phyloP scores from a whole-genome alignment of 1,140 invertebrate genomes.

The Drosophila orena region DNA sequence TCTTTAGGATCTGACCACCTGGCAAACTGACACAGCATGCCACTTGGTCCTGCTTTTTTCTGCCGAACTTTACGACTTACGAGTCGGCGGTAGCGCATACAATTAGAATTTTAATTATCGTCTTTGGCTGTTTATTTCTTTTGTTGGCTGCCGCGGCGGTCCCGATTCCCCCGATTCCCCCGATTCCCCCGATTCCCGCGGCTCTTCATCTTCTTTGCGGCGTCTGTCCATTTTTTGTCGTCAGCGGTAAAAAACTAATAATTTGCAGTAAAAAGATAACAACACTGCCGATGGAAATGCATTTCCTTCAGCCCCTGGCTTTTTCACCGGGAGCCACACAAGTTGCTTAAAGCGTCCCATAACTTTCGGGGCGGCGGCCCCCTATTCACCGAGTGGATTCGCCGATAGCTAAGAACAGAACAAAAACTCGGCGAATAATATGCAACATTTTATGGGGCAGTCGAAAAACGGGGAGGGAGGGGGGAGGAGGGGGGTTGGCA shows the following conservation, averaged over 20 bases:
- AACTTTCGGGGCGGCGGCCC: constrained; percentile 38
- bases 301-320: constrained; percentile 8
- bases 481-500: not conserved
- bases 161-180: not conserved
- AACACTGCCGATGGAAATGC: constrained; percentile 68
- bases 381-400: constrained; percentile 14
- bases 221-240: constrained; percentile 58
- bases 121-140: constrained; percentile 55
- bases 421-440: constrained; percentile 78
- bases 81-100: constrained; percentile 69
- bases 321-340: constrained; percentile 62
- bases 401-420: constrained; percentile 60
- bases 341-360: constrained; percentile 61
- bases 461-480: not conserved
- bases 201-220: constrained; percentile 7
- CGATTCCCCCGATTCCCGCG: not conserved
- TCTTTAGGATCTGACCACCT: constrained; percentile 5
- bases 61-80: constrained; percentile 45
- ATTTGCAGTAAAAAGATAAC: constrained; percentile 83
- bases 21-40: constrained; percentile 43
- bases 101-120: constrained; percentile 81
- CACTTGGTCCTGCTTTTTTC: constrained; percentile 5
- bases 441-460: constrained; percentile 76
- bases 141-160: constrained; percentile 17
- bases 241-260: constrained; percentile 77